These are phyloP conservation scores for Porites divaricata DNA, from an alignment of 92 coral and sea anemone genomes.

Conservation along the genomic window DNA sequence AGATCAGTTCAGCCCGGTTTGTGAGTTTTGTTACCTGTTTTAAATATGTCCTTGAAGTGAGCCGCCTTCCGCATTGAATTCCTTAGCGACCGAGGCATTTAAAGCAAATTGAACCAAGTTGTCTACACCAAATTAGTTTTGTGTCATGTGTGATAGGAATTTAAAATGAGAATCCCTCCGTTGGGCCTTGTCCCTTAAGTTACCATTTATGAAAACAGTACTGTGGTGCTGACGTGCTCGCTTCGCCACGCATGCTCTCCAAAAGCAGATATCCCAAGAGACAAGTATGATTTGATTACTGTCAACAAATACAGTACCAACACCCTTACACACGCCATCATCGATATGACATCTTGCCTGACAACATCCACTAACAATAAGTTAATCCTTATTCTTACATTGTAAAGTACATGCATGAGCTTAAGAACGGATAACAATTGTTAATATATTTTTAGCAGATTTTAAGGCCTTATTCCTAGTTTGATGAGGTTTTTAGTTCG, in stretches of 20 bases:
- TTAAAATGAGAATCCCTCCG: conserved; percentile 22
- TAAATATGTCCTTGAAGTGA: no score
- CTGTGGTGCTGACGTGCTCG: neutral
- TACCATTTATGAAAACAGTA: neutral
- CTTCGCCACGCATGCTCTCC: neutral
- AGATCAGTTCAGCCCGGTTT: no score
- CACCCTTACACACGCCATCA: neutral
- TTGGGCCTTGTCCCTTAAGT: conserved; percentile 1
- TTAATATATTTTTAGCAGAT: no score
- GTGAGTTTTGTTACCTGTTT: no score
- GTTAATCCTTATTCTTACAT: no score
- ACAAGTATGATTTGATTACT: conserved; percentile 3
- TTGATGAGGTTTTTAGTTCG: no score
- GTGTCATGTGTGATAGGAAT: neutral
- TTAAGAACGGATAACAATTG: no score
- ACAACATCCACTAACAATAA: no score
- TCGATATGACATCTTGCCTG: neutral
- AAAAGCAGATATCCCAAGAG: neutral
- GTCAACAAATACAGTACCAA: neutral
- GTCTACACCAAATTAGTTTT: neutral
- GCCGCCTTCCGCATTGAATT: no score
- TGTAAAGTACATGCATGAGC: no score
- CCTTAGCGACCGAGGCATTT: no score
- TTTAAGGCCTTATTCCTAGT: no score
- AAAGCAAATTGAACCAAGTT: neutral